Evolutionary conservation across 2,113 vertebrate genomes (phyloP).

Genomic region (Lophius piscatorius): DNA sequence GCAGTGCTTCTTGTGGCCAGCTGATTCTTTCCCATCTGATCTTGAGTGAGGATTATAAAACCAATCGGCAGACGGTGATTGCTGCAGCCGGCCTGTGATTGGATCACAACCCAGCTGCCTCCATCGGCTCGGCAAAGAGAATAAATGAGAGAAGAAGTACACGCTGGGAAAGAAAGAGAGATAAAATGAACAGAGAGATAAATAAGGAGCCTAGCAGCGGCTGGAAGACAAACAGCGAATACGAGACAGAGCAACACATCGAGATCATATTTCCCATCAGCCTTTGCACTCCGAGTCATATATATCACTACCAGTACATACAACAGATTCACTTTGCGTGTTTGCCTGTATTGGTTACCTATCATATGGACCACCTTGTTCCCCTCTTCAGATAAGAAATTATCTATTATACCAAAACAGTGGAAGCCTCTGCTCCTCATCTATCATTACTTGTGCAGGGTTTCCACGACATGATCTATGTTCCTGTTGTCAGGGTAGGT

Average conservation of each 20-base stretch:
- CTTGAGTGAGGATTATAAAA: constrained; percentile 79
- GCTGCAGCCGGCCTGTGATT: constrained; percentile 73
- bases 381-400: constrained; percentile 1
- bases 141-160: constrained; percentile 40
- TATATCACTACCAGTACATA: constrained; percentile 9
- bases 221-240: constrained; percentile 27
- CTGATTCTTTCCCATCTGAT: constrained; percentile 74
- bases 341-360: constrained; percentile 10
- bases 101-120: constrained; percentile 63
- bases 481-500: background rate
- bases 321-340: constrained; percentile 6
- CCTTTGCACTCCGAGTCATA: constrained; percentile 15
- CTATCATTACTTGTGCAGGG: background rate
- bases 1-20: constrained; percentile 53
- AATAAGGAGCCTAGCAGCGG: constrained; percentile 47
- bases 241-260: constrained; percentile 26
- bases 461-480: too few species aligned
- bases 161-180: constrained; percentile 34
- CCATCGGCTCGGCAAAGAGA: constrained; percentile 55
- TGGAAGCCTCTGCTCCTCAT: background rate
- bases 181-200: constrained; percentile 57
- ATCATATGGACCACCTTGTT: background rate
- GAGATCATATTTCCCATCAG: constrained; percentile 41
- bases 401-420: background rate
- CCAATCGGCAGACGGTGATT: constrained; percentile 78